Evolutionary conservation across 2,113 vertebrate genomes (phyloP).

Genomic region (Sylvilagus bachmani): DNA sequence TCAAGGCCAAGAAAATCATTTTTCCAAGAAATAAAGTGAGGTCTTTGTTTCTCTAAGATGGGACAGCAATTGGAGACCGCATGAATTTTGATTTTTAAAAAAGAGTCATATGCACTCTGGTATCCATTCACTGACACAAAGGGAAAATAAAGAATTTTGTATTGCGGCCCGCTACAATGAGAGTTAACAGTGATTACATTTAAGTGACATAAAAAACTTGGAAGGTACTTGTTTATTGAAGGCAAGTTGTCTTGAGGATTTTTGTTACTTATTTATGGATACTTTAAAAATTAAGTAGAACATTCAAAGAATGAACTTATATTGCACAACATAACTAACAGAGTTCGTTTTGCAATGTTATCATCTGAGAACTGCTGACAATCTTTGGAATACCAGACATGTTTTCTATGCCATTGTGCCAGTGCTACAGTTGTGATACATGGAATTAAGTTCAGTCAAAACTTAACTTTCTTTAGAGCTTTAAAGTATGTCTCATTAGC

Average conservation of each 20-base stretch:
- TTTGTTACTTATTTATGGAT: constrained; percentile 53
- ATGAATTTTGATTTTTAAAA: background rate
- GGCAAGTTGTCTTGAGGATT: background rate
- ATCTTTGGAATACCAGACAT: constrained; percentile 5
- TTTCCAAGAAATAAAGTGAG: background rate
- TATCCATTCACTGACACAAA: background rate
- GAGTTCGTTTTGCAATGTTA: constrained; percentile 16
- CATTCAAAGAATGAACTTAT: background rate
- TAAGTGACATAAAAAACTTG: background rate
- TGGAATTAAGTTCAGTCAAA: background rate
- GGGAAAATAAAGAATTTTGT: background rate
- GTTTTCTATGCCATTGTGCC: constrained; percentile 63
- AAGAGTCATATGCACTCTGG: background rate
- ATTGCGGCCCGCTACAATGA: background rate
- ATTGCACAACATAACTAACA: constrained; percentile 54
- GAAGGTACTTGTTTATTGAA: background rate
- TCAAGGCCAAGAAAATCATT: background rate
- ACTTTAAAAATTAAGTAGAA: constrained; percentile 64
- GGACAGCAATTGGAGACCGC: background rate
- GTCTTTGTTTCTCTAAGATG: background rate
- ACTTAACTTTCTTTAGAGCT: constrained; percentile 59
- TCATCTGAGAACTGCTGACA: background rate
- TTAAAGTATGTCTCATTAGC: constrained; percentile 55
- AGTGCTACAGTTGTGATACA: constrained; percentile 59
- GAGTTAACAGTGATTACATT: background rate